Percentiles rank a stretch among this genome's conserved stretches.
phyloP scores from a whole-genome alignment of 2,888 invertebrate species.

The Bombylius major region DNA sequence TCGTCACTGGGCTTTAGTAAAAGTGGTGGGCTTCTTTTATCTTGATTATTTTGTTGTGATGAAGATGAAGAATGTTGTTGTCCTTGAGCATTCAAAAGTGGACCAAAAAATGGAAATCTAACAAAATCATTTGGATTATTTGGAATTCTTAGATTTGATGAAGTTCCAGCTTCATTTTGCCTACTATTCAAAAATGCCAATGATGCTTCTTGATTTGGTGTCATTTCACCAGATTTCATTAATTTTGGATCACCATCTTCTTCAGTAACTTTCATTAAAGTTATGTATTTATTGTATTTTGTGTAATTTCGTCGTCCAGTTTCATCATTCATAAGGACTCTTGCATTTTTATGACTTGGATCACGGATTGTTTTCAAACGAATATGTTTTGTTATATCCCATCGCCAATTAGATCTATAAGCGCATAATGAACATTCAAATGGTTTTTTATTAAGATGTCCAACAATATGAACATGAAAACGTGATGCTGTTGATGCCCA shows the following conservation, averaged over 20 bases:
- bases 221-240: conserved; percentile 37
- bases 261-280: conserved; percentile 50
- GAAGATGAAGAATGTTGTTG: not conserved
- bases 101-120: conserved; percentile 6
- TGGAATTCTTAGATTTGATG: not conserved
- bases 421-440: conserved; percentile 92
- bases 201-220: conserved; percentile 38
- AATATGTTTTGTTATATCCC: conserved; percentile 94
- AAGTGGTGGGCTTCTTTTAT: conserved; percentile 34
- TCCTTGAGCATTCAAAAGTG: not conserved
- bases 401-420: conserved; percentile 90
- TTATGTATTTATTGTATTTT: conserved; percentile 82
- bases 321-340: conserved; percentile 83
- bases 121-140: conserved; percentile 6
- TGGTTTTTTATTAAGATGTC: conserved; percentile 83
- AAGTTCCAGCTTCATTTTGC: conserved; percentile 5
- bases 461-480: conserved; percentile 88
- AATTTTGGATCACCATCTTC: conserved; percentile 38
- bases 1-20: conserved; percentile 51
- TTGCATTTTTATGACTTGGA: conserved; percentile 64
- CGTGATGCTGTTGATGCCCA: conserved; percentile 88
- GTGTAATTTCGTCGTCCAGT: conserved; percentile 83
- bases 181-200: conserved; percentile 38
- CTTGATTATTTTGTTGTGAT: not conserved
- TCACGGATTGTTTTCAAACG: conserved; percentile 77